A percentile compares a stretch with the other conserved stretches of the same genome.
Conservation (phyloP, 2,113 vertebrate genomes). For the Ictalurus furcatus region DNA sequence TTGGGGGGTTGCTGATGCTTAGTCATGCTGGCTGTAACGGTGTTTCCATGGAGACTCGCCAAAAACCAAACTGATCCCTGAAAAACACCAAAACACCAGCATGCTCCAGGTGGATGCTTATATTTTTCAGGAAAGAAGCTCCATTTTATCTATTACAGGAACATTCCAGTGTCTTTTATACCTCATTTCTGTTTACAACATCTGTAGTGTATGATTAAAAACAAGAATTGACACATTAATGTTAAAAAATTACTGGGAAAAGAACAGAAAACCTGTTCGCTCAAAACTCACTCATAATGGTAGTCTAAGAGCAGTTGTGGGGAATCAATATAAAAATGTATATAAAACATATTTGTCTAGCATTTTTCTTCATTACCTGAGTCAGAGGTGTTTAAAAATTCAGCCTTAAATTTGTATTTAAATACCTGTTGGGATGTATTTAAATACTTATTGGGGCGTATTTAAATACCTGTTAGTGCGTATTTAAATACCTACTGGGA, state of each 20-base stretch:
- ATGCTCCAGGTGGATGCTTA: neutral
- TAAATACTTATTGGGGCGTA: no score
- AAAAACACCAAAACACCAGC: neutral
- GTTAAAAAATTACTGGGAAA: neutral
- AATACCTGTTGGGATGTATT: neutral
- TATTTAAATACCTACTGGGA: no score
- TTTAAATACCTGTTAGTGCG: no score
- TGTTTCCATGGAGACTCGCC: conserved; percentile 45
- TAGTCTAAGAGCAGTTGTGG: neutral
- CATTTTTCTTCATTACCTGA: neutral
- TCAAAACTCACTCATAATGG: neutral
- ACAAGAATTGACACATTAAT: neutral
- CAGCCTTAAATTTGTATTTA: neutral
- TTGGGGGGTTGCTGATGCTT: conserved; percentile 17
- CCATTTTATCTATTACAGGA: neutral
- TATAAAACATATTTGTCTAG: neutral
- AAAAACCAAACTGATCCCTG: conserved; percentile 16
- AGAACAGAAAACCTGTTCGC: neutral
- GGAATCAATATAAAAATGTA: neutral
- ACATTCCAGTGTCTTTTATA: neutral
- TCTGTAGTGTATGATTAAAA: neutral
- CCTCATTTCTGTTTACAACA: neutral
- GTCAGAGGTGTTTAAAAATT: neutral
- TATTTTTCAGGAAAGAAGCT: neutral
- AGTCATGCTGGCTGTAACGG: conserved; percentile 30